phyloP scores from a whole-genome alignment of 2,888 invertebrate species.

The Suillia variegata region DNA sequence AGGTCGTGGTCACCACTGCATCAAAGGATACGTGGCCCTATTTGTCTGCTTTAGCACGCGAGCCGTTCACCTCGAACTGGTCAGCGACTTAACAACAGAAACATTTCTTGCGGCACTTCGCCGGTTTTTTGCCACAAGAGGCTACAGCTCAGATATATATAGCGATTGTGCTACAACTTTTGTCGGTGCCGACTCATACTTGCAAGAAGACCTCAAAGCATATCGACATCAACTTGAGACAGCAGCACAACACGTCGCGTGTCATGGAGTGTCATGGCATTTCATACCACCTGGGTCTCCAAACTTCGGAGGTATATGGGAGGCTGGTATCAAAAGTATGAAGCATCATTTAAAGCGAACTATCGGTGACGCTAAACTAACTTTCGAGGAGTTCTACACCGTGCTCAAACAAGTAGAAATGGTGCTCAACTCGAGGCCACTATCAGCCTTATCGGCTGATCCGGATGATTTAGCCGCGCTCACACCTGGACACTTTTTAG shows the following conservation, averaged over 20 bases:
- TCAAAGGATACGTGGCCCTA: slow-evolving; percentile 15
- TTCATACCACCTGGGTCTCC: slow-evolving; percentile 18
- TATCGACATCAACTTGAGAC: neutral
- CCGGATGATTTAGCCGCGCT: neutral
- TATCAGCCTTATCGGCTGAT: slow-evolving; percentile 12
- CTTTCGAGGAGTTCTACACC: slow-evolving; percentile 17
- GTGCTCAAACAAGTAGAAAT: slow-evolving; percentile 9
- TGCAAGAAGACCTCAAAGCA: neutral
- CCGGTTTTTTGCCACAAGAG: slow-evolving; percentile 10
- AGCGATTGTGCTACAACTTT: slow-evolving; percentile 10
- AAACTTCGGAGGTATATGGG: slow-evolving; percentile 17
- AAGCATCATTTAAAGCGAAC: slow-evolving; percentile 10
- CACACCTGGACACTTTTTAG: slow-evolving; percentile 3
- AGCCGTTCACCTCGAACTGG: slow-evolving; percentile 21
- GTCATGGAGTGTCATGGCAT: slow-evolving; percentile 14
- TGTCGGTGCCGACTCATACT: neutral
- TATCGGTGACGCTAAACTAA: slow-evolving; percentile 10
- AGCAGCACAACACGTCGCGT: neutral
- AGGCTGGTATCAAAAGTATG: slow-evolving; percentile 14
- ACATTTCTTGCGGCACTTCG: slow-evolving; percentile 17
- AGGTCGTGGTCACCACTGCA: slow-evolving; percentile 7
- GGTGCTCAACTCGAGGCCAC: slow-evolving; percentile 11
- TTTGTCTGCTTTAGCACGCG: slow-evolving; percentile 19
- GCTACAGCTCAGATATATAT: slow-evolving; percentile 10
- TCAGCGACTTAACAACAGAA: slow-evolving; percentile 17